Percentiles rank a stretch among this genome's conserved stretches.
phyloP scores from a whole-genome alignment of 2,888 invertebrate genomes.

The Leucophora obtusa region DNA sequence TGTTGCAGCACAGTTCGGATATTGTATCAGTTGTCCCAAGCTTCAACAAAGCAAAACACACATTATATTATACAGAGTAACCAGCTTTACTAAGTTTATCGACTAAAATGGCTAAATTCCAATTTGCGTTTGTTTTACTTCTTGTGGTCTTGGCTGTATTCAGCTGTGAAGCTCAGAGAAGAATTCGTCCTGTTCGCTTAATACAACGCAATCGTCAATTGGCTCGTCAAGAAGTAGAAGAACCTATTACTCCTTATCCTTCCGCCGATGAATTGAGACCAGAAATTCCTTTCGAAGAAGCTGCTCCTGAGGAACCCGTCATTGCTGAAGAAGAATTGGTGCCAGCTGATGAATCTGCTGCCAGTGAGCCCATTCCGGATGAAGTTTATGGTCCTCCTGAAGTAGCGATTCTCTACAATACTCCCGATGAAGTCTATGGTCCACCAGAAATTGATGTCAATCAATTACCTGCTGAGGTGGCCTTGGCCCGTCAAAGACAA shows the following conservation, averaged over 20 bases:
- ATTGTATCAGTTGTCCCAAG: slow-evolving; percentile 51
- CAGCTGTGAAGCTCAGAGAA: slow-evolving; percentile 47
- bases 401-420: slow-evolving; percentile 66
- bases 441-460: slow-evolving; percentile 69
- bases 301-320: slow-evolving; percentile 54
- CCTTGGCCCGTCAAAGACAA: slow-evolving; percentile 64
- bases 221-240: slow-evolving; percentile 63
- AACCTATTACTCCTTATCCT: slow-evolving; percentile 62
- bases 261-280: slow-evolving; percentile 65
- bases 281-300: slow-evolving; percentile 61
- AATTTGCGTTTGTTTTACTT: slow-evolving; percentile 65
- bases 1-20: slow-evolving; percentile 26
- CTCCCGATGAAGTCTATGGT: slow-evolving; percentile 72
- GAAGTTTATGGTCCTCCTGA: slow-evolving; percentile 74
- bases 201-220: slow-evolving; percentile 57
- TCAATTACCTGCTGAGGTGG: slow-evolving; percentile 43
- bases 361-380: slow-evolving; percentile 69
- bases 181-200: slow-evolving; percentile 51
- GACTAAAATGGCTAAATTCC: slow-evolving; percentile 71
- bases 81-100: slow-evolving; percentile 17
- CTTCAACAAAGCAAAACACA: slow-evolving; percentile 45
- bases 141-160: slow-evolving; percentile 61
- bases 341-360: slow-evolving; percentile 49
- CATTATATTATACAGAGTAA: slow-evolving; percentile 10
- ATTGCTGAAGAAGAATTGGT: slow-evolving; percentile 27